These are phyloP conservation scores for Euplagia quadripunctaria DNA, from an alignment of 2,888 invertebrate genomes.

Conservation along the genomic window DNA sequence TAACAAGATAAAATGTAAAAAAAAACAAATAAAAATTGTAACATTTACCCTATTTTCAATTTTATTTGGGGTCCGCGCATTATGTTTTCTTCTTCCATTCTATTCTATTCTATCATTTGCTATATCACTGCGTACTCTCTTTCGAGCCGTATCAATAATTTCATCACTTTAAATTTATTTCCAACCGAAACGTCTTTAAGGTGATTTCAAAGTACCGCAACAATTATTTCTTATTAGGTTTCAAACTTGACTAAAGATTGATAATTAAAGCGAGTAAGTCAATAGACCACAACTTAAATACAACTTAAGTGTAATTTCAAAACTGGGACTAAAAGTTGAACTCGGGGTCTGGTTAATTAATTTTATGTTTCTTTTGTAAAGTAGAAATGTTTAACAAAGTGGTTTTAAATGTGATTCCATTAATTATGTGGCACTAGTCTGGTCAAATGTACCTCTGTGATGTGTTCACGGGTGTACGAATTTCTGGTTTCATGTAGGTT, in stretches of 20 bases:
- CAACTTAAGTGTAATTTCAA: conserved; percentile 17
- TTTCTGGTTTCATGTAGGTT: conserved; percentile 1
- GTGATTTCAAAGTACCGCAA: neutral
- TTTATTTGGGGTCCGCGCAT: no score
- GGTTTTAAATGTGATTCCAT: conserved; percentile 13
- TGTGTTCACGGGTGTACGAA: neutral
- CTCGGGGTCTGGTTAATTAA: conserved; percentile 25
- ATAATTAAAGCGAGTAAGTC: conserved; percentile 29
- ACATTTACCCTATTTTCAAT: no score
- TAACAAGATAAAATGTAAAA: no score
- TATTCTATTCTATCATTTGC: no score
- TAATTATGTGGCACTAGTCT: conserved; percentile 9
- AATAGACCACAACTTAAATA: conserved; percentile 30
- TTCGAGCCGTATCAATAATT: no score
- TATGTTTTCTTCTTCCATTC: no score
- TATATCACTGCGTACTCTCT: no score
- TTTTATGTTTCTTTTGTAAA: conserved; percentile 23
- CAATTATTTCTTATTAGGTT: conserved; percentile 8
- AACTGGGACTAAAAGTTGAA: conserved; percentile 19
- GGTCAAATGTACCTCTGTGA: neutral
- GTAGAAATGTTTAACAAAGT: conserved; percentile 23
- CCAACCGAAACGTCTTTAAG: neutral
- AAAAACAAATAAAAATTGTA: no score
- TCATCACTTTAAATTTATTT: no score
- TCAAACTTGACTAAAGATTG: conserved; percentile 22